Base-by-base conservation (phyloP, 2,797 vertebrate species). In the Apogon hyalosoma region DNA sequence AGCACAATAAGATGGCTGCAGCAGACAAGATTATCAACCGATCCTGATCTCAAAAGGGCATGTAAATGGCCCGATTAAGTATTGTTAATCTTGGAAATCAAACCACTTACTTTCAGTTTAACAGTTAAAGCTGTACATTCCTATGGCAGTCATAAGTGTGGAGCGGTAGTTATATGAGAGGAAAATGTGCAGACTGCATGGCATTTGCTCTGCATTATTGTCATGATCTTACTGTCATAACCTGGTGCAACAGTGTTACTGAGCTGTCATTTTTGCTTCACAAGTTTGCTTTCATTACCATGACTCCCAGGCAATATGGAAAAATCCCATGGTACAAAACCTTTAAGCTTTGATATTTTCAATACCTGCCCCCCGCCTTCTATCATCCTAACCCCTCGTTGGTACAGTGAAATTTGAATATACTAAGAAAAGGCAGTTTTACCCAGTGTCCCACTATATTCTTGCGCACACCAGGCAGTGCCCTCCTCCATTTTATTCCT, bases 341-440 rank as follows among this genome's bases (percentile, higher is more conserved):
- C 78, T 88, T 88, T 75, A 82, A 66, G 63, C 67, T 88, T 88
- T 90, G 67, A 83, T 88, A 88, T 90, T 90, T 89, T 66, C 83
- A 75, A 43, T 69, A 64, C 53, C 70, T n/a, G 11, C 36, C 43
- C 61, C 11, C 56, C 49, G 84, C 53, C 41, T 39, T 9, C 68
- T 69, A 48, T 55, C 54, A 54, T 36, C 10, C 54, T 66, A 69
- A 59, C 60, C 65, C 67, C 33, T 69, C 77, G 70, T 86, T 82
- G 80, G 57, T 49, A 48, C 53, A 82, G 51, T 72, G 53, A 49
- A 73, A 89, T 91, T 78, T 87, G 68, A 88, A 85, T 86, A 82
- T 74, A 77, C 56, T 51, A 48, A 69, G 52, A 60, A 43, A 69
- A 57, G 69, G 33, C 62, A 6, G 16, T 47, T 45, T 59, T 40